phyloP scores from a whole-genome alignment of 64 coral and sea anemone species.

The Anthopleura sola region DNA sequence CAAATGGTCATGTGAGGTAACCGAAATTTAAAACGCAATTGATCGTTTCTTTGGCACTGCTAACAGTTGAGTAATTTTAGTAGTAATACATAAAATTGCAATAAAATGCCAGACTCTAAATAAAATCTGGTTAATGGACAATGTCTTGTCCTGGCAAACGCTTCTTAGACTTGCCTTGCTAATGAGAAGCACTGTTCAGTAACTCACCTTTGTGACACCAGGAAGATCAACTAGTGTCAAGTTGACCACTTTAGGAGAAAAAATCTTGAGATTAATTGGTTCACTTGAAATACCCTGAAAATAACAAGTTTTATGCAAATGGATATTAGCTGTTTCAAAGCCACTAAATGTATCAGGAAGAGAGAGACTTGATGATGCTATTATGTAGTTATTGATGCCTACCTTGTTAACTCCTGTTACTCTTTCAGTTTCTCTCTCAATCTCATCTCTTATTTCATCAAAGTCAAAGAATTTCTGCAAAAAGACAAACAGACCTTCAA shows the following conservation, averaged over 20 bases:
- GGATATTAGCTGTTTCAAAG: not conserved
- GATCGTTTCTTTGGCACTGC: no score
- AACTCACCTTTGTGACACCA: conserved; percentile 92
- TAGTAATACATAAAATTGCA: no score
- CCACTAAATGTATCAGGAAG: no score
- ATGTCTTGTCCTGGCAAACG: no score
- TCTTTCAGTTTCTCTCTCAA: conserved; percentile 96
- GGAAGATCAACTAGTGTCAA: conserved; percentile 99
- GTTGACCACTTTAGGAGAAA: conserved; percentile 93
- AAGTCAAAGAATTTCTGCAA: conserved; percentile 91
- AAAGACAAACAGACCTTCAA: not conserved
- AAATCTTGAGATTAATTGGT: conserved; percentile 94
- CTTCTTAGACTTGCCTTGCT: no score
- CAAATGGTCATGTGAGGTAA: no score
- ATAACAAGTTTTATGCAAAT: not conserved
- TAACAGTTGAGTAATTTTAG: no score
- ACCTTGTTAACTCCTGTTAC: conserved; percentile 98
- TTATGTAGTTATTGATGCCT: not conserved
- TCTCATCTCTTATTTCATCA: conserved; percentile 96
- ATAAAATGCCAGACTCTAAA: no score
- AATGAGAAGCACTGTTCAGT: no score
- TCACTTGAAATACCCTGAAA: conserved; percentile 97
- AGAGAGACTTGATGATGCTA: no score
- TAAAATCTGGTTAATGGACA: no score
- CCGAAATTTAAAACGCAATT: no score